phyloP scores from a whole-genome alignment of 2,113 vertebrate genomes.

The Oreamnos americanus region DNA sequence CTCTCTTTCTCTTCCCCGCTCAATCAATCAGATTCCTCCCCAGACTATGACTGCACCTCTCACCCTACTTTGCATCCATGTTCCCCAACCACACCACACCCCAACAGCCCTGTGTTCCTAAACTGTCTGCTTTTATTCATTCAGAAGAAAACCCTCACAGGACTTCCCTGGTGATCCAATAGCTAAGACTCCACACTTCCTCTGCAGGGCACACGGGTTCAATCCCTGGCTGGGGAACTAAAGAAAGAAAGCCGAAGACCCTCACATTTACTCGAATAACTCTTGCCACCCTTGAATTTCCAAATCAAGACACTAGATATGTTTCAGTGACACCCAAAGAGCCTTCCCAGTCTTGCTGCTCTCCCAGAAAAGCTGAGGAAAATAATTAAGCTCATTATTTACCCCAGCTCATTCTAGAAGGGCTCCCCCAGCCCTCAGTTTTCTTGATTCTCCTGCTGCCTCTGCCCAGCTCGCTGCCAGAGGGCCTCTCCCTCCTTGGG shows the following conservation, averaged over 20 bases:
- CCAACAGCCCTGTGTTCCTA: not conserved
- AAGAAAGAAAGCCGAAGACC: not conserved
- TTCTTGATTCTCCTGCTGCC: not conserved
- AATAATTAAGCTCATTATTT: not conserved
- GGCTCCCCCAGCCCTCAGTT: not conserved
- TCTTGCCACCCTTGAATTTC: not conserved
- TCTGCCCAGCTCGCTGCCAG: not conserved
- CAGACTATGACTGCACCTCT: not conserved
- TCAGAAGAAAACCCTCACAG: not conserved
- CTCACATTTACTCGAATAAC: not conserved
- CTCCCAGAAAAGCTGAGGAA: not conserved
- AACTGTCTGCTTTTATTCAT: not conserved
- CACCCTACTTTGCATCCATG: accelerated
- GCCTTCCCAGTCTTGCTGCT: not conserved
- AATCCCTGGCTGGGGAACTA: not conserved
- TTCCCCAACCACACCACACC: too few species aligned
- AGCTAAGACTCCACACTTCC: not conserved
- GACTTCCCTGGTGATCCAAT: not conserved
- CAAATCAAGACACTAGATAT: not conserved
- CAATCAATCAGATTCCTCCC: not conserved
- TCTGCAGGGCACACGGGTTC: not conserved
- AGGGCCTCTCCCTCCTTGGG: not conserved
- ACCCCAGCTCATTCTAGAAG: not conserved
- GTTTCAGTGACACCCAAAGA: not conserved
- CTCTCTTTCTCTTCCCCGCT: accelerated